These are phyloP conservation scores for Thalassoma bifasciatum DNA, from an alignment of 2,113 vertebrate genomes.

Conservation along the genomic window DNA sequence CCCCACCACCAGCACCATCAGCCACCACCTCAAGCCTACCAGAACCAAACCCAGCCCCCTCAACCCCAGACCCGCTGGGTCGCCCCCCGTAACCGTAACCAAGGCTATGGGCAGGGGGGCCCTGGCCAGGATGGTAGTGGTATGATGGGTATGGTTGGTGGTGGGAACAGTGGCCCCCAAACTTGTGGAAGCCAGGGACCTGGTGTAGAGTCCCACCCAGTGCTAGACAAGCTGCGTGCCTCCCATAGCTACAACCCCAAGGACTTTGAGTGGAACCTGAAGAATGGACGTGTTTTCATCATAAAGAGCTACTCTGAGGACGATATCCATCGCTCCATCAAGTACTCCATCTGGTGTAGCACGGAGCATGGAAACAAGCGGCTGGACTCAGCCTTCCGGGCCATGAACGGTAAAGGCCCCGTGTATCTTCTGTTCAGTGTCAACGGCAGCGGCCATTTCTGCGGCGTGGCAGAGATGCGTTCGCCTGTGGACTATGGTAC, in stretches of 20 bases:
- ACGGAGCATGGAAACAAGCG: slow-evolving; percentile 98
- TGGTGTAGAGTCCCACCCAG: slow-evolving; percentile 89
- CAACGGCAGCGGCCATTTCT: slow-evolving; percentile 98
- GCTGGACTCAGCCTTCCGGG: slow-evolving; percentile 95
- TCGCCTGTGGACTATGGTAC: slow-evolving; percentile 99
- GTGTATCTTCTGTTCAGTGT: slow-evolving; percentile 98
- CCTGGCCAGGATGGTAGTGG: slow-evolving; percentile 79
- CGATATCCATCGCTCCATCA: slow-evolving; percentile 98
- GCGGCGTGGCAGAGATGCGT: slow-evolving; percentile 98
- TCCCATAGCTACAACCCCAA: slow-evolving; percentile 97
- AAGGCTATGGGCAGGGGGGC: slow-evolving; percentile 86
- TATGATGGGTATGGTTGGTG: slow-evolving; percentile 79
- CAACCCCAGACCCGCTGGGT: slow-evolving; percentile 91
- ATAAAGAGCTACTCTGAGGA: slow-evolving; percentile 99
- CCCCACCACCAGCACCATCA: slow-evolving; percentile 80
- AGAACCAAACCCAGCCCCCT: slow-evolving; percentile 86
- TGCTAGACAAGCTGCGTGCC: slow-evolving; percentile 96
- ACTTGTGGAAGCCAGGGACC: slow-evolving; percentile 71
- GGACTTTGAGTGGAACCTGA: slow-evolving; percentile 98
- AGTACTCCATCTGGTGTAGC: slow-evolving; percentile 99
- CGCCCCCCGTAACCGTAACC: slow-evolving; percentile 90
- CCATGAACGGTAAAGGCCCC: slow-evolving; percentile 90
- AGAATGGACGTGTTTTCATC: slow-evolving; percentile 96
- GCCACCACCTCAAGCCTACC: slow-evolving; percentile 87
- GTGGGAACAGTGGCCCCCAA: slow-evolving; percentile 78